Base-by-base conservation (phyloP, 2,888 invertebrate genomes). In the Dastarcus helophoroides region DNA sequence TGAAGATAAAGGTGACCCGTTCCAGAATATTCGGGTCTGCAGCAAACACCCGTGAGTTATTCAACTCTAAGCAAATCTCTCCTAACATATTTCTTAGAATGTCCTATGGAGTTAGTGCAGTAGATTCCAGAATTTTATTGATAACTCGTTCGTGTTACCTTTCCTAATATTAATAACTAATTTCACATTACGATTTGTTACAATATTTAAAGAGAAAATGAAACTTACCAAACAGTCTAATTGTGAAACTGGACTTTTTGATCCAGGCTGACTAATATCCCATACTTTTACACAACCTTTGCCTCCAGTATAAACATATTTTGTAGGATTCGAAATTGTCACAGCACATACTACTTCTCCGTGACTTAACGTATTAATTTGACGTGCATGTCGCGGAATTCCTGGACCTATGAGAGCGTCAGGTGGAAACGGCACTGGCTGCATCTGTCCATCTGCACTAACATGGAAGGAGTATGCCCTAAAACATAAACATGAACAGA, bases 261-360 rank as follows among this genome's bases (percentile, higher is more conserved):
- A 76, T 28, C 74, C 76, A 14, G 81, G 79, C 54, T 82, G 76
- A 50, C 76, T 74, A 48, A 79, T 79, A 51, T 79, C 79, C 79
- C 79, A 79, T 23, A 90, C 84, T 64, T 90, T 90, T 23, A 90
- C 89, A 62, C 88, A 89, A 34, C 90, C 90, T 64, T 94, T 95
- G 40, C 94, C 94, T 14, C 94, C 97, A 1, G 97, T 97, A 64
- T 94, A 97, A n/a, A 94, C 90, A 60, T 88, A 85, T 47, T 88
- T 74, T 39, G 84, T 81, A 36, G 82, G 79, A 54, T 76, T 69
- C 34, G 89, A 85, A 56, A 97, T 80, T 28, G 95, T 94, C 27
- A 97, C 95, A 1, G 94, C 95, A 60, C 95, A 95, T 17, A 95
- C 95, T 23, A 95, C 89, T 61, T 95, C 95, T 4, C 95, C 95